Evolutionary conservation across 2,113 vertebrate genomes (phyloP), one percentile per base, ranked within the genome.

Genomic region (Bufo gargarizans): DNA sequence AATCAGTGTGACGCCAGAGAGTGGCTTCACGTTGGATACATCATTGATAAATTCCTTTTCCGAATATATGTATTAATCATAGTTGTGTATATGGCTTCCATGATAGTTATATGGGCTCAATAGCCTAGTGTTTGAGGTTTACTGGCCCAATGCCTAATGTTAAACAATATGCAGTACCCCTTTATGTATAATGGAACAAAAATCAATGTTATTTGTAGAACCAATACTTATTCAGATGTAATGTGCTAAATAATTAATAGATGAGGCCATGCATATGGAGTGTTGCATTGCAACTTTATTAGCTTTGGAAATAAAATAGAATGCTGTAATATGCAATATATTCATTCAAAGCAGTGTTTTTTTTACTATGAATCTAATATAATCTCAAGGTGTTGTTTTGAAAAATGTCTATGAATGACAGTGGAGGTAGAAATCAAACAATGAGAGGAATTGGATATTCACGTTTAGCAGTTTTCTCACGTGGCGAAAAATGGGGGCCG

Each of bases 21-120:
- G 87, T 99, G 98, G 98, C 94, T 99, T 76, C 96, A 95, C 17
- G 96, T 99, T 67, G 98, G 97, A 89, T 97, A 97, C 0, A 96
- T 99, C 79, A 89, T 99, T 90, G 98, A 99, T 0, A 93, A 94
- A 65, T 95, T 99, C 90, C 96, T 99, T 4, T 99, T 99, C 93
- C 95, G 97, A 0, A 90, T 95, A 0, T 99, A 99, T 91, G 20
- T 99, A 88, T 91, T 93, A 61, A 95, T 96, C 0, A 91, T 99
- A 89, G 92, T 99, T 91, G 94, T 97, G 61, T 99, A 98, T 89
- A 95, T 92, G 88, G 19, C 97, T 95, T 98, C 97, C 0, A 91
- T 99, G 92, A 94, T 96, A 43, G 94, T 93, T 0, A 94, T 99
- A 88, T 99, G 98, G 98, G 97, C 97, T 0, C 91, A 98, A 83